Percentiles rank a stretch among this genome's conserved stretches.
These are phyloP conservation scores for Hyles euphorbiae DNA, from an alignment of 1,140 invertebrate genomes.

Conservation along the genomic window DNA sequence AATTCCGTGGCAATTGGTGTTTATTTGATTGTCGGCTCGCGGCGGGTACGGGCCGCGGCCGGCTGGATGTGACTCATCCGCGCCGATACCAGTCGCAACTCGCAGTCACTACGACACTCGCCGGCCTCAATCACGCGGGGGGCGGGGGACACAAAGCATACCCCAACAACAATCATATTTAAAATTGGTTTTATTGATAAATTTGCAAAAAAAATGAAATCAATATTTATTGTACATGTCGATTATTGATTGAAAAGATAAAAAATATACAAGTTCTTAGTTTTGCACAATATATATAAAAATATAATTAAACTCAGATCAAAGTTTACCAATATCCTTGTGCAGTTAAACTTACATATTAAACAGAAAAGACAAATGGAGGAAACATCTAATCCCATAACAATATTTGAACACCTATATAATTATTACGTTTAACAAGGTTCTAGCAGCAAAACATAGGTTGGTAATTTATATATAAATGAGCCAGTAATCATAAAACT, in stretches of 20 bases:
- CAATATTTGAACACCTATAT: conserved; percentile 73
- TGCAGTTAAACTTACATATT: conserved; percentile 65
- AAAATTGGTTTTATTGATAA: conserved; percentile 75
- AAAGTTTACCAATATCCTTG: conserved; percentile 74
- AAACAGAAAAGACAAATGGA: conserved; percentile 60
- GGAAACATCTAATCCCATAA: conserved; percentile 71
- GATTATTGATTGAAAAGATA: conserved; percentile 72
- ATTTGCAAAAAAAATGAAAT: conserved; percentile 70
- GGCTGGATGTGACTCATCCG: conserved; percentile 42
- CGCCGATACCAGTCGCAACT: conserved; percentile 13
- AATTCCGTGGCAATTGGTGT: conserved; percentile 60
- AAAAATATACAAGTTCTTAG: conserved; percentile 68
- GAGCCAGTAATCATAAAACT: conserved; percentile 68
- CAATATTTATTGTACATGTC: conserved; percentile 70
- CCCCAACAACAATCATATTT: conserved; percentile 54
- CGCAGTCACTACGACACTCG: not conserved
- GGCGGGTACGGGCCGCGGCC: conserved; percentile 23
- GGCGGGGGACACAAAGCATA: conserved; percentile 40
- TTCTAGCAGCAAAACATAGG: conserved; percentile 67
- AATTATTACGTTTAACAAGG: conserved; percentile 68
- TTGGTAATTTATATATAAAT: conserved; percentile 63
- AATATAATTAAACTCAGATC: conserved; percentile 74
- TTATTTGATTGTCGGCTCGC: conserved; percentile 28
- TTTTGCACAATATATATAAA: conserved; percentile 71
- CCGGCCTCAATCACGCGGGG: conserved; percentile 12